phyloP scores from a whole-genome alignment of 2,797 vertebrate genomes.

The Catharus ustulatus region DNA sequence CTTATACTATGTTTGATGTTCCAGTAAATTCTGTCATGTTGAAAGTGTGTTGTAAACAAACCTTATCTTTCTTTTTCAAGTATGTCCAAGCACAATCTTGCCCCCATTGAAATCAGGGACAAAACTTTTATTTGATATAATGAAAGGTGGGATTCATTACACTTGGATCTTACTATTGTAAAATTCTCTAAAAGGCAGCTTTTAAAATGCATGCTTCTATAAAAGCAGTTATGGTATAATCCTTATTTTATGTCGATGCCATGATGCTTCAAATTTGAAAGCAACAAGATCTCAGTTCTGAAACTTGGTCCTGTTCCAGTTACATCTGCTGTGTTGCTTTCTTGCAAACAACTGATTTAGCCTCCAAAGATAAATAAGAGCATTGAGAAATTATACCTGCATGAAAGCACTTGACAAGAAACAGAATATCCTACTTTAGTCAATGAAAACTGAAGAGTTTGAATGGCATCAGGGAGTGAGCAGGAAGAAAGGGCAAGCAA shows the following conservation, averaged over 20 bases:
- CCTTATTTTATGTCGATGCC: not conserved
- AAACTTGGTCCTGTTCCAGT: not conserved
- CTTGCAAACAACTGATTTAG: not conserved
- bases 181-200: not conserved
- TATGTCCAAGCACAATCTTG: not conserved
- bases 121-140: not conserved
- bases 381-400: not conserved
- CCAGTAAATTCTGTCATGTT: not conserved
- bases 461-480: not conserved
- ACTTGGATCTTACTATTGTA: not conserved
- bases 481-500: not conserved
- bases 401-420: conserved; percentile 12
- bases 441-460: not conserved
- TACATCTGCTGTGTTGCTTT: not conserved
- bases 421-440: not conserved
- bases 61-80: not conserved
- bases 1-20: not conserved
- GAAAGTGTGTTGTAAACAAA: not conserved
- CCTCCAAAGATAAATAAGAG: not conserved
- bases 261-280: not conserved
- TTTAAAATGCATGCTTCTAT: not conserved
- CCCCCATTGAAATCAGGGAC: not conserved
- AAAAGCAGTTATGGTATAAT: not conserved
- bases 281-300: not conserved
- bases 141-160: not conserved